Percentiles rank a stretch among this genome's conserved stretches.
phyloP scores from a whole-genome alignment of 2,113 vertebrate genomes.

The Pipra filicauda region DNA sequence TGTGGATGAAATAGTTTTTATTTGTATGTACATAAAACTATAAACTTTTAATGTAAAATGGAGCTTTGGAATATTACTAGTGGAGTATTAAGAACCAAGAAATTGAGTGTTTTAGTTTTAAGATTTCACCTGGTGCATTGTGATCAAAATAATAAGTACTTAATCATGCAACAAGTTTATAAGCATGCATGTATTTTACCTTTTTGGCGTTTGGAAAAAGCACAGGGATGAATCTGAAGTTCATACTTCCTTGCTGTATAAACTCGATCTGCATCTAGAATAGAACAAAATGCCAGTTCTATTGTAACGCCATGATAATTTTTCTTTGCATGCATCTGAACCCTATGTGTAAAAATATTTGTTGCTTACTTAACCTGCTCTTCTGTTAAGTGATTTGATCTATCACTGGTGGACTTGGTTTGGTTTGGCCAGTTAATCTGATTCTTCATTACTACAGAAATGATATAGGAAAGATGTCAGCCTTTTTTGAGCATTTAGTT shows the following conservation, averaged over 20 bases:
- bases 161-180: neutral
- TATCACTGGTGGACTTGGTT: neutral
- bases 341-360: neutral
- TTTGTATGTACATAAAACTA: neutral
- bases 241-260: constrained; percentile 94
- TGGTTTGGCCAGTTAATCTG: constrained; percentile 4
- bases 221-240: constrained; percentile 94
- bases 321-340: neutral
- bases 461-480: neutral
- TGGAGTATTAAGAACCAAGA: neutral
- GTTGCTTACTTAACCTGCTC: neutral
- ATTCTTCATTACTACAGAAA: constrained; percentile 3
- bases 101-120: neutral
- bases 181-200: constrained; percentile 67
- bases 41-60: neutral
- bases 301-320: neutral
- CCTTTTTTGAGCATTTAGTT: neutral
- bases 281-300: constrained; percentile 46
- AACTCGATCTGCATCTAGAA: constrained; percentile 95
- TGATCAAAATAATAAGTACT: constrained; percentile 1
- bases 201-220: constrained; percentile 89
- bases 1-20: constrained; percentile 7
- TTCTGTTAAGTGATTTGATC: neutral
- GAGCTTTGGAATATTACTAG: neutral
- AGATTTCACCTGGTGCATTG: constrained; percentile 2